Base-by-base conservation (phyloP, 2,888 invertebrate genomes). In the Rhyacophila evoluta region DNA sequence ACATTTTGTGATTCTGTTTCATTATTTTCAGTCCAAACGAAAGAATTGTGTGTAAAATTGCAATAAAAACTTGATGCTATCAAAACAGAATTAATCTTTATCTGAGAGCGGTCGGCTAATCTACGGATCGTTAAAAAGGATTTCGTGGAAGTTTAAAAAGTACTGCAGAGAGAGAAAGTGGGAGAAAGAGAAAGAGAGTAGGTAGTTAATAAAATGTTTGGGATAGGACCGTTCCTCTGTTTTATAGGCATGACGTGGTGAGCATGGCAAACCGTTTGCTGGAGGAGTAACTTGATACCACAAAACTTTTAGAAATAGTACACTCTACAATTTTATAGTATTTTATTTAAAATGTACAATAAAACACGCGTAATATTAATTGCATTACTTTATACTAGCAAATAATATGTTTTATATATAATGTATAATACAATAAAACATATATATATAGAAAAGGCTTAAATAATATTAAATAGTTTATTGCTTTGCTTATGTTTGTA, bases 131-230 rank as follows among this genome's bases (percentile, higher is more conserved):
- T 55, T 55, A 55, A 55, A 55, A 55, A 55, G 55, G 55, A 55
- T 55, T 55, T 55, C 29, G 55, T 55, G 19, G 19, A 55, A 55
- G 55, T 55, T 55, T 55, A 8, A 0, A 15, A 55, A 19, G 55
- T 55, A 25, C 15, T 19, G 25, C 10, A 33, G 6, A 33, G 12
- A 38, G 5, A 8, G 33, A 33, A 8, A 39, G 37, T n/a, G 37
- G n/a, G 39, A 4, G 15, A 39, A 15, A 11, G 68, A 68, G 11
- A 5, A n/a, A 4, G 8, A 11, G 29, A 12, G n/a, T 0, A 19
- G 36, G 71, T 71, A 36, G 71, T 71, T 71, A 71, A 71, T 71
- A 71, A 71, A 71, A 71, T 36, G 71, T 36, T 37, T 36, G 5
- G 71, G 71, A 71, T 71, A 25, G 36, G 69, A 37, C 27, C 71